These are phyloP conservation scores for Pseudachorutes palmiensis DNA, from an alignment of 1,140 invertebrate species.

Conservation along the genomic window DNA sequence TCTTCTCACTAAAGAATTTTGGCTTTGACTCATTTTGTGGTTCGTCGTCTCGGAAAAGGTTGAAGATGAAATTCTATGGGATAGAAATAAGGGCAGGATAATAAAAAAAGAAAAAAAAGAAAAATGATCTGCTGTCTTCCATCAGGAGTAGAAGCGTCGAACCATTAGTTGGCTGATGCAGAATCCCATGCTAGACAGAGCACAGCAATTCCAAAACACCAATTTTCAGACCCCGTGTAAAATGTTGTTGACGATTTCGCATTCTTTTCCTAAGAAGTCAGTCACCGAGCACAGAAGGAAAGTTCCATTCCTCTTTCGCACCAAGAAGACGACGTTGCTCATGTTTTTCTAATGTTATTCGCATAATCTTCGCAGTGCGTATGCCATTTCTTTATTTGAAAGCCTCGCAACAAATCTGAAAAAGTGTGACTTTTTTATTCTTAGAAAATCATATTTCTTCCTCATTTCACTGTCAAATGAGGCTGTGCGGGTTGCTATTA, in stretches of 20 bases:
- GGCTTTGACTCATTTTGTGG: background rate
- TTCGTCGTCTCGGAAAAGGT: no score
- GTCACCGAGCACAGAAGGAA: no score
- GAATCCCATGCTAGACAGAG: conserved; percentile 3
- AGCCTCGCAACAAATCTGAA: background rate
- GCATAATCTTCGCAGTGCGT: no score
- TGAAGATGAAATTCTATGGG: no score
- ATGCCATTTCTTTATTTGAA: background rate
- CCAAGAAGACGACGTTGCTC: background rate
- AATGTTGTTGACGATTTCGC: background rate
- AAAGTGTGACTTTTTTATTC: background rate
- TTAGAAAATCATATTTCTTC: background rate
- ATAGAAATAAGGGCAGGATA: no score
- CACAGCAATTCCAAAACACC: conserved; percentile 7
- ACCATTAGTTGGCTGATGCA: background rate
- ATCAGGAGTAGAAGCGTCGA: background rate
- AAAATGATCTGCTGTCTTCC: conserved; percentile 7
- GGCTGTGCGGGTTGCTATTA: background rate
- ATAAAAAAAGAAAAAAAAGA: background rate
- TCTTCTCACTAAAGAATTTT: background rate
- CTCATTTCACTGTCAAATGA: background rate
- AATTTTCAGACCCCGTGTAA: background rate
- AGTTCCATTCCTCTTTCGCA: background rate
- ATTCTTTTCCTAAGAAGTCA: conserved; percentile 13
- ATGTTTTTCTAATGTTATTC: conserved; percentile 10